These are phyloP conservation scores for Rostratula benghalensis DNA, from an alignment of 2,113 vertebrate genomes.

Conservation along the genomic window DNA sequence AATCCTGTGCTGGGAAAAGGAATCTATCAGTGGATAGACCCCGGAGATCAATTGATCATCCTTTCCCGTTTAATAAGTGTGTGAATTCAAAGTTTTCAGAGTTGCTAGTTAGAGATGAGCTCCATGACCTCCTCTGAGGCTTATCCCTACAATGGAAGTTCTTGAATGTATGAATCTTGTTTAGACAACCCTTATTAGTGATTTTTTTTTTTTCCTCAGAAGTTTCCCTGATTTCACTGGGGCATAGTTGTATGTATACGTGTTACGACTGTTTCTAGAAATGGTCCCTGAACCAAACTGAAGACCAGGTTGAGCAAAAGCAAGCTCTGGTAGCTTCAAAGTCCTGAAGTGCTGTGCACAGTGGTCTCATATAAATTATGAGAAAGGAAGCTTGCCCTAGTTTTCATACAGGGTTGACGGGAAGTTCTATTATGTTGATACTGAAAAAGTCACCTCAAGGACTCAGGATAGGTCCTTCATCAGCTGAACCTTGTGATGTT, in stretches of 20 bases:
- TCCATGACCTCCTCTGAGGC: not conserved
- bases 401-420: fast-evolving
- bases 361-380: not conserved
- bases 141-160: not conserved
- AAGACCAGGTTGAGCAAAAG: not conserved
- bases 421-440: not conserved
- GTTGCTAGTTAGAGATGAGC: not conserved
- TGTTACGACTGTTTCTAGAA: not conserved
- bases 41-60: not conserved
- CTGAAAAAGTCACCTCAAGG: constrained; percentile 17
- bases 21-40: not conserved
- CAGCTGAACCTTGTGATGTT: not conserved
- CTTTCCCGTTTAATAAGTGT: not conserved
- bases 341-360: not conserved
- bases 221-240: not conserved
- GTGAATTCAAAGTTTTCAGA: not conserved
- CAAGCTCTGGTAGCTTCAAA: not conserved
- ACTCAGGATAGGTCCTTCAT: not conserved
- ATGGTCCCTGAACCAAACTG: not conserved
- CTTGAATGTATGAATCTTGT: not conserved
- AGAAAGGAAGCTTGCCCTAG: not conserved
- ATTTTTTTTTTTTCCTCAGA: not conserved
- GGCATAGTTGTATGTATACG: not conserved
- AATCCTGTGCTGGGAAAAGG: not conserved
- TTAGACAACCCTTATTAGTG: not conserved